Evolutionary conservation across 2,888 invertebrate species (phyloP), one percentile per base, ranked within the genome.

Genomic region (Hoplodrina ambigua): DNA sequence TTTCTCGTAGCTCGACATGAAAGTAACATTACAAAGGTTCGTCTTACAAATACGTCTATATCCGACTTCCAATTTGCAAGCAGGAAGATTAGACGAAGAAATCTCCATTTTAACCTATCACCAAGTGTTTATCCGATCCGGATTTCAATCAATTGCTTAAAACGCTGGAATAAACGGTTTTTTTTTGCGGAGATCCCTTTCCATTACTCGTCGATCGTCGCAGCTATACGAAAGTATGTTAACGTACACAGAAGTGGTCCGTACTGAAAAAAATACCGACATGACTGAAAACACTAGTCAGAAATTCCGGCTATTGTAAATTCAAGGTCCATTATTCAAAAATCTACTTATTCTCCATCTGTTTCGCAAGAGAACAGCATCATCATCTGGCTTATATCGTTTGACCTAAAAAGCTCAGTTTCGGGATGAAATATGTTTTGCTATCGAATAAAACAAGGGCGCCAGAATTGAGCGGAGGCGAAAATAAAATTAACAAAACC

Each of bases 341-440:
- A 83, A 87, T 81, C 76, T 78, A 75, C 75, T 78, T 81, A 81
- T 84, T 84, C 79, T 75, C 37, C 81, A 78, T 84, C 82, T 80
- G 85, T 87, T 87, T 84, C 41, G 13, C 11, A 72, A 54, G 72
- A 69, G 72, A 80, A 80, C 64, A 84, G 76, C 78, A 75, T 70
- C 77, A 84, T 85, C 82, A 78, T 75, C 74, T 74, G 73, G 68
- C 74, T 82, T 73, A 83, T 72, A 77, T 72, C 46, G 72, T 53
- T 85, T 89, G 90, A 88, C 90, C 90, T 88, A 91, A 85, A 93
- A 88, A 91, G 86, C 87, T 85, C 84, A 82, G 82, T 84, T 88
- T 86, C 78, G 82, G 84, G 88, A 88, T 92, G 87, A 93, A 93
- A 93, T 92, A 93, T 92, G 90, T 91, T 91, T 86, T 81, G 88